Base-by-base conservation (phyloP, 2,113 vertebrate genomes). In the Podarcis raffonei region DNA sequence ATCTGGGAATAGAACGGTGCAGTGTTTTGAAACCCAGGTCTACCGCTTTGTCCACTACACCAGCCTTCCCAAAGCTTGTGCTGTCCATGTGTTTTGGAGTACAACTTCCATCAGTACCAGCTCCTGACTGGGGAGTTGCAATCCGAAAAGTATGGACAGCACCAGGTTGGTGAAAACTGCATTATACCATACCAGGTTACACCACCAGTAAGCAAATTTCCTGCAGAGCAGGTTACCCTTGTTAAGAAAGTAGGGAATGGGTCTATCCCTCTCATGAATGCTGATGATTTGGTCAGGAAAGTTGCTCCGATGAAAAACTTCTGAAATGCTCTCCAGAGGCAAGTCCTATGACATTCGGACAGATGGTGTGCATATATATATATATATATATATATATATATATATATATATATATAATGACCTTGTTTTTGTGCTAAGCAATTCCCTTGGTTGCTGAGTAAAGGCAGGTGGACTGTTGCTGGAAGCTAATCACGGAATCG, bases 401-500 rank as follows among this genome's bases (percentile, higher is more conserved):
- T 42, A 42, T 42, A 42, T 42, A 42, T 42, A 39, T 39, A 39
- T 39, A 39, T 39, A 39, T 39, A 6, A 42, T 42, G 96, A 95
- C 96, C 95, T 96, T 94, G 95, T 37, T 68, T 95, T 35, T 65
- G 87, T 78, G 90, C 88, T 0, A 75, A 92, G 93, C 5, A 0
- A 59, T 37, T 94, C 81, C 82, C 92, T 89, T 4, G 0, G 53
- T 48, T 88, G 89, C 94, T 75, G 95, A 91, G 94, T 42, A 75
- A 59, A 1, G 86, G 42, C 87, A 90, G 92, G 91, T 90, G 81
- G 87, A 77, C 87, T 77, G 79, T 81, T 0, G 2, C 23, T 35
- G 94, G 93, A 71, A 90, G 91, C 27, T 5, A 25, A 9, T 84
- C 81, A 94, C 5, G 83, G 91, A 89, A 93, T 85, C 85, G 85